phyloP scores from a whole-genome alignment of 2,888 invertebrate genomes.

The Phymatocera aterrima region DNA sequence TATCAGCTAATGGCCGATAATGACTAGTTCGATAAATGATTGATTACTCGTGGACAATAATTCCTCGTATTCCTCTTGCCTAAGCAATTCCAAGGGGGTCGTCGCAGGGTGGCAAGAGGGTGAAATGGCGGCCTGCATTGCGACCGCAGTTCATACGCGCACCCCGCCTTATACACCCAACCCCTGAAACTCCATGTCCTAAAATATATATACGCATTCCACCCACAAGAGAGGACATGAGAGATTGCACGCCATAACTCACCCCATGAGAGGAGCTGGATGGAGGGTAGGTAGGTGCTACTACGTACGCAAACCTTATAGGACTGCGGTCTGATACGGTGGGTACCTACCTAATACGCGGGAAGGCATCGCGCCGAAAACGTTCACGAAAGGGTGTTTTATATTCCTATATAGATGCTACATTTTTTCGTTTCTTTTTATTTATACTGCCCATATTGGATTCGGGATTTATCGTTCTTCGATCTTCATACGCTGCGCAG shows the following conservation, averaged over 20 bases:
- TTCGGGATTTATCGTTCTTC: conserved; percentile 26
- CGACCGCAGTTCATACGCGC: conserved; percentile 38
- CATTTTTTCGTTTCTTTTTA: neutral
- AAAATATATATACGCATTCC: conserved; percentile 43
- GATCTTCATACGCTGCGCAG: neutral
- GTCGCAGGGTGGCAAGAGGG: neutral
- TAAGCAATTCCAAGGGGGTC: neutral
- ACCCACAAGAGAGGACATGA: conserved; percentile 43
- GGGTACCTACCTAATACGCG: too few relatives aligned
- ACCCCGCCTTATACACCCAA: conserved; percentile 34
- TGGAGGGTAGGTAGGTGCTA: too few relatives aligned
- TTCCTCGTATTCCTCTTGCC: conserved; percentile 16
- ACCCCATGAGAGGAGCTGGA: neutral
- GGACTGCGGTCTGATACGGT: neutral
- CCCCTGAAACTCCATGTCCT: conserved; percentile 39
- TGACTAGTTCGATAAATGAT: conserved; percentile 36
- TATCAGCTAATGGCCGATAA: conserved; percentile 19
- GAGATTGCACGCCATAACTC: conserved; percentile 40
- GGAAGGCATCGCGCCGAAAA: neutral
- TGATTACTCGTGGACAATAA: conserved; percentile 21
- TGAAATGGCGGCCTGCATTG: neutral
- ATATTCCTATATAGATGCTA: conserved; percentile 11
- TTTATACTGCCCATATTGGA: conserved; percentile 18
- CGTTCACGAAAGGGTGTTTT: conserved; percentile 22
- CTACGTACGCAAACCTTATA: neutral